Percentiles rank a stretch among this genome's conserved stretches.
These are phyloP conservation scores for Mythimna lalbum DNA, from an alignment of 2,888 invertebrate species.

Conservation along the genomic window DNA sequence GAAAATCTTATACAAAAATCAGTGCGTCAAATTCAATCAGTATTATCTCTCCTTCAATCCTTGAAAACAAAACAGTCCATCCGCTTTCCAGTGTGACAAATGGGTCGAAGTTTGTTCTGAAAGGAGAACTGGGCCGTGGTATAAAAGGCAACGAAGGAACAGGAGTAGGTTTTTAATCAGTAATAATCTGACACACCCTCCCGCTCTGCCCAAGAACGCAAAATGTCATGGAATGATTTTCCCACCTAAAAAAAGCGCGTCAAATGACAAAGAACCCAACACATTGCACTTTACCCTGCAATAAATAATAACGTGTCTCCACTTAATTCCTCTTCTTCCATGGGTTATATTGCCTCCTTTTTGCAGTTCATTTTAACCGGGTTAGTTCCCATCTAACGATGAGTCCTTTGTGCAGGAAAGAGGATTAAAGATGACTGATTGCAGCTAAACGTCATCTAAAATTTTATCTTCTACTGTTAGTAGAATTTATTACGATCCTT, in stretches of 20 bases:
- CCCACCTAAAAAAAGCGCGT: too few relatives aligned
- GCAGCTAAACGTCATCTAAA: constrained; percentile 53
- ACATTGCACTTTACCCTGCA: constrained; percentile 29
- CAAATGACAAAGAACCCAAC: not conserved
- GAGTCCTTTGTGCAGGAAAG: constrained; percentile 44
- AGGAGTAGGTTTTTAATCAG: too few relatives aligned
- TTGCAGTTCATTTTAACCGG: constrained; percentile 41
- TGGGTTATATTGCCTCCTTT: constrained; percentile 22
- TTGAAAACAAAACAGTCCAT: not conserved
- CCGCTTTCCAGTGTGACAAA: not conserved
- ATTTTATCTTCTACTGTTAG: constrained; percentile 41
- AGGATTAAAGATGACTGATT: constrained; percentile 60
- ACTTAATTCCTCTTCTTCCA: constrained; percentile 29
- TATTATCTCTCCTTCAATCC: not conserved
- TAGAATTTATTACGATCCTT: constrained; percentile 40
- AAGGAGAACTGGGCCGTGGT: too few relatives aligned
- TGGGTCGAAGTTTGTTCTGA: too few relatives aligned
- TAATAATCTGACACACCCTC: too few relatives aligned
- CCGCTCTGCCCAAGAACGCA: too few relatives aligned
- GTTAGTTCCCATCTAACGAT: constrained; percentile 38
- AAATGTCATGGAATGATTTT: too few relatives aligned
- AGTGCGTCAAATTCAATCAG: not conserved
- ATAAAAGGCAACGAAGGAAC: too few relatives aligned
- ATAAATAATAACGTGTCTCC: constrained; percentile 36
- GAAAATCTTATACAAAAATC: not conserved